Conservation (phyloP, 2,797 vertebrate species). For the Sebastes minor region DNA sequence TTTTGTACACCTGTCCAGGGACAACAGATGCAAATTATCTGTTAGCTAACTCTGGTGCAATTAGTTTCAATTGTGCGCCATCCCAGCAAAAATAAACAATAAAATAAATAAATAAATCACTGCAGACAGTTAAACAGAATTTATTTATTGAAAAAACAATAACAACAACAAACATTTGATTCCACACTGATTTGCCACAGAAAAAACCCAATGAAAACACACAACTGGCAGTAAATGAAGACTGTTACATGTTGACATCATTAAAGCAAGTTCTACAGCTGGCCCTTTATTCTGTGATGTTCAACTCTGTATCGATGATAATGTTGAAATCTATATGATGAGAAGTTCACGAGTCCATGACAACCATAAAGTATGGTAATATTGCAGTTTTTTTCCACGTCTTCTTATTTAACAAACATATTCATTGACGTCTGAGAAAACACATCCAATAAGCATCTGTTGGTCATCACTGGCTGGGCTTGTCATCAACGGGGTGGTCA, state of each 20-base stretch:
- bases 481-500: constrained; percentile 65
- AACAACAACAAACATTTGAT: background rate
- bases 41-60: too few species aligned
- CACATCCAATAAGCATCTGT: background rate
- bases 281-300: background rate
- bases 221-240: background rate
- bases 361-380: background rate
- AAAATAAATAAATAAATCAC: background rate
- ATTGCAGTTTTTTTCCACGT: background rate
- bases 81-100: too few species aligned
- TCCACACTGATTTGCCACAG: background rate
- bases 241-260: background rate
- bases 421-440: background rate
- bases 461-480: constrained; percentile 43
- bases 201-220: background rate
- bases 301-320: background rate
- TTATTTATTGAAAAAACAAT: background rate
- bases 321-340: background rate
- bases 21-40: too few species aligned
- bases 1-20: too few species aligned
- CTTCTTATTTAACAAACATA: background rate
- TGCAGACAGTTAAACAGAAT: background rate
- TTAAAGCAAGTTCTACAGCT: background rate
- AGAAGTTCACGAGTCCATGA: background rate
- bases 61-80: rapidly evolving